A percentile compares a stretch with the other conserved stretches of the same genome.
These are phyloP conservation scores for Novumbra hubbsi DNA, from an alignment of 2,797 vertebrate genomes.

Conservation along the genomic window DNA sequence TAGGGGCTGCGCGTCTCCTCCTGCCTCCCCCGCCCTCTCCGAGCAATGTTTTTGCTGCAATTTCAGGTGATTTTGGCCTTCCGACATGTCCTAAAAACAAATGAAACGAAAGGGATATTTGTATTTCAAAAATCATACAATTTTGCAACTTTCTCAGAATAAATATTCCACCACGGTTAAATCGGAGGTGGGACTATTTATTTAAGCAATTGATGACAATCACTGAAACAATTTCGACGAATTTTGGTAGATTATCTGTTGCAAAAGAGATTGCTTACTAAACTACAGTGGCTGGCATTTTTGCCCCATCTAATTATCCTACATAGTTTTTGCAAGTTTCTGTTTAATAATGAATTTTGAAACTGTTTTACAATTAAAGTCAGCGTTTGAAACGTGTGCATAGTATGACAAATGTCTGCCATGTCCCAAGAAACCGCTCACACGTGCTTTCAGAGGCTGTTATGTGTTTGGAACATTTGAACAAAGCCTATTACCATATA, in stretches of 20 bases:
- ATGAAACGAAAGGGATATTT: not conserved
- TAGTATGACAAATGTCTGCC: not conserved
- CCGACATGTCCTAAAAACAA: conserved; percentile 35
- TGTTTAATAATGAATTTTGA: too few relatives aligned
- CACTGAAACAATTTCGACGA: not conserved
- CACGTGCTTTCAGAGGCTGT: too few relatives aligned
- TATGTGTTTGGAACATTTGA: too few relatives aligned
- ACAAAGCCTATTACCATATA: too few relatives aligned
- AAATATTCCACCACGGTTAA: not conserved
- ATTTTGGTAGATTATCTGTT: too few relatives aligned
- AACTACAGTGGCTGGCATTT: too few relatives aligned
- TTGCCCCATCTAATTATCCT: too few relatives aligned
- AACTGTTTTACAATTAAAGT: conserved; percentile 34
- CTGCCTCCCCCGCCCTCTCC: conserved; percentile 40
- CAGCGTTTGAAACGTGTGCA: conserved; percentile 38
- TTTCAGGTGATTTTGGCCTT: not conserved
- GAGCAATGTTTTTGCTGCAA: conserved; percentile 11
- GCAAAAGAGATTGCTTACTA: not conserved
- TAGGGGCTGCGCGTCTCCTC: conserved; percentile 57
- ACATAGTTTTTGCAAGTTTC: not conserved
- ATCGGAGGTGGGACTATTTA: not conserved
- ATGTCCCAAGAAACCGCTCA: too few relatives aligned
- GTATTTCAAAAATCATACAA: not conserved
- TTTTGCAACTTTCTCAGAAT: not conserved
- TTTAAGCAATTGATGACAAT: too few relatives aligned